Percentiles rank a stretch among this genome's conserved stretches.
phyloP scores from a whole-genome alignment of 2,888 invertebrate genomes.

The Cheilosia scutellata region DNA sequence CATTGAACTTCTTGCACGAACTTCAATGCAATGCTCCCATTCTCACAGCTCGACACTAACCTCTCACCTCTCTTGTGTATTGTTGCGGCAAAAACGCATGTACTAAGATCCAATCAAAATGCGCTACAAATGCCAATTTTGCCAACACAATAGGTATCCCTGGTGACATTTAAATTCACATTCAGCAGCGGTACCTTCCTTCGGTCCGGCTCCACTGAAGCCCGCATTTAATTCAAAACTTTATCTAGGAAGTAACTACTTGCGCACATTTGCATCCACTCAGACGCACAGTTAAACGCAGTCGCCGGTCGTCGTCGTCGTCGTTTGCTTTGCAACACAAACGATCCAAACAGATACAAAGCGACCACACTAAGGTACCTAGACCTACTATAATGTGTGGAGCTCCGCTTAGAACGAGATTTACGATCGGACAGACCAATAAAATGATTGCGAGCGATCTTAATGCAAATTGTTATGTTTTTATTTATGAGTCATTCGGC shows the following conservation, averaged over 20 bases:
- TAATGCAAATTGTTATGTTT: conserved; percentile 83
- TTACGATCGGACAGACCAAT: conserved; percentile 83
- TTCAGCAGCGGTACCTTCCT: conserved; percentile 4
- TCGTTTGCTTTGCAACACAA: conserved; percentile 18
- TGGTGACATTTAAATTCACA: conserved; percentile 72
- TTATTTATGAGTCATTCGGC: conserved; percentile 77
- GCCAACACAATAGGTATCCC: conserved; percentile 39
- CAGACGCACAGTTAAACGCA: conserved; percentile 59
- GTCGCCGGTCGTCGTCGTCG: conserved; percentile 10
- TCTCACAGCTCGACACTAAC: not conserved
- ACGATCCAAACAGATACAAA: conserved; percentile 20
- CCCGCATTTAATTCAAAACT: conserved; percentile 51
- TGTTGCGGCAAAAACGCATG: not conserved
- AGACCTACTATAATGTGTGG: not conserved
- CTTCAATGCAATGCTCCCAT: not conserved
- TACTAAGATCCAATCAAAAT: conserved; percentile 63
- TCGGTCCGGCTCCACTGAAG: conserved; percentile 31
- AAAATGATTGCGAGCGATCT: conserved; percentile 84
- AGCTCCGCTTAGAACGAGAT: conserved; percentile 78
- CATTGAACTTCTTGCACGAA: not conserved
- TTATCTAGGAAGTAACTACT: conserved; percentile 61
- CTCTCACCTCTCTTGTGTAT: not conserved
- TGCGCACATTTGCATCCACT: conserved; percentile 62
- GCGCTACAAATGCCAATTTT: conserved; percentile 61
- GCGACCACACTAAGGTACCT: conserved; percentile 17